Conservation (phyloP, 2,113 vertebrate species). For the Barnardius zonarius region DNA sequence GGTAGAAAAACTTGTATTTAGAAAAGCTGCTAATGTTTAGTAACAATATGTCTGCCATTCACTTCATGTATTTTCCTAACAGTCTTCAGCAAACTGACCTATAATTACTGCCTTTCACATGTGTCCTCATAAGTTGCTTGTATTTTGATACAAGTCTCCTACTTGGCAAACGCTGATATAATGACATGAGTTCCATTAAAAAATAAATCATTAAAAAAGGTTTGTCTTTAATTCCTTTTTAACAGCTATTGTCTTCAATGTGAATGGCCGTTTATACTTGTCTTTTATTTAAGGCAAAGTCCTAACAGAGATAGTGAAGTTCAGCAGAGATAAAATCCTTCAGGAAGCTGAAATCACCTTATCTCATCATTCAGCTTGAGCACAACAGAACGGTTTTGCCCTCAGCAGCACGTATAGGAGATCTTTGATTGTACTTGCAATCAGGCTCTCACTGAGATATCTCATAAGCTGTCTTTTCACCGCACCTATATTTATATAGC, state of each 20-base stretch:
- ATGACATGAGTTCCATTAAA: background rate
- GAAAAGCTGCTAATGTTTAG: background rate
- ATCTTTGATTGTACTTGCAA: background rate
- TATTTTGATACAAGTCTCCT: background rate
- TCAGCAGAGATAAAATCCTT: slow-evolving; percentile 5
- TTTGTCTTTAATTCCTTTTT: background rate
- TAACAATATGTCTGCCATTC: background rate
- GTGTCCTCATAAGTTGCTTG: background rate
- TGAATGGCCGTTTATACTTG: slow-evolving; percentile 2
- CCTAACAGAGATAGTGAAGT: background rate
- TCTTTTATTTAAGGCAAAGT: background rate
- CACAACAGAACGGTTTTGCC: background rate
- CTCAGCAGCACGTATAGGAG: background rate
- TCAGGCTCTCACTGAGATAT: background rate
- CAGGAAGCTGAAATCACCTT: slow-evolving; percentile 35
- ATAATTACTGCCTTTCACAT: background rate
- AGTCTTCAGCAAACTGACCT: background rate
- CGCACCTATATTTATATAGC: background rate
- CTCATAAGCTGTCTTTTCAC: background rate
- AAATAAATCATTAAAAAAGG: background rate
- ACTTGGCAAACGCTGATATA: background rate
- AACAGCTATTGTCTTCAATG: slow-evolving; percentile 17
- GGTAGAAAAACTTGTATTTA: background rate
- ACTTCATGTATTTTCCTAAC: background rate
- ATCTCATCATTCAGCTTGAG: slow-evolving; percentile 29